Conservation (phyloP, 2,888 invertebrate species). For the Cyaniris semiargus region DNA sequence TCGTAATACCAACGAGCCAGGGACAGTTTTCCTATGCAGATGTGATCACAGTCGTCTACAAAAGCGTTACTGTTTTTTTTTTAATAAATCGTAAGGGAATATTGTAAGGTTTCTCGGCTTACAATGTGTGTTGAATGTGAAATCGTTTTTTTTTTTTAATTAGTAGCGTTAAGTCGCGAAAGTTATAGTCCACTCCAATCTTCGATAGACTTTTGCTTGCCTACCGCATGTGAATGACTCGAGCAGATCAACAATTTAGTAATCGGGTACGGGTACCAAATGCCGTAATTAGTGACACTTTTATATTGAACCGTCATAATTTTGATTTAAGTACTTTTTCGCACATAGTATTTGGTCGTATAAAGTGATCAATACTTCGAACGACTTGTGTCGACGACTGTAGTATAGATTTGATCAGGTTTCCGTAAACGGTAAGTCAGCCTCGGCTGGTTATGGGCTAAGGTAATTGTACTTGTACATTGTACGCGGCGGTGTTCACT, state of each 20-base stretch:
- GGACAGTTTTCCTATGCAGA: conserved; percentile 35
- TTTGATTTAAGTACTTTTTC: background rate
- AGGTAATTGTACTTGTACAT: conserved; percentile 32
- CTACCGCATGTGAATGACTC: no score
- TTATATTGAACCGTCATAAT: background rate
- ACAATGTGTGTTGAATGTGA: conserved; percentile 8
- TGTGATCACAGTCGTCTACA: conserved; percentile 24
- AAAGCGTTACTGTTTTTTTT: conserved; percentile 2
- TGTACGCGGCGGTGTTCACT: conserved; percentile 6
- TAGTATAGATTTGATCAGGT: conserved; percentile 45
- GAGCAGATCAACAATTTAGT: no score
- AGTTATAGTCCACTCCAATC: no score
- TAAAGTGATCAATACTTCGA: background rate
- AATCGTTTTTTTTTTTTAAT: no score
- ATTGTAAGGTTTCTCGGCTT: conserved; percentile 16
- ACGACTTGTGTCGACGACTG: conserved; percentile 36
- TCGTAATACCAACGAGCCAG: conserved; percentile 33
- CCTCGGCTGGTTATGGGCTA: conserved; percentile 32
- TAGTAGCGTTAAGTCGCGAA: no score
- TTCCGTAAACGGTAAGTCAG: conserved; percentile 47
- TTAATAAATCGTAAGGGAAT: conserved; percentile 4
- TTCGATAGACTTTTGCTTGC: background rate
- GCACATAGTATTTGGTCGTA: background rate
- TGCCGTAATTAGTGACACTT: background rate
- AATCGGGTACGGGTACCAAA: no score